Evolutionary conservation across 2,888 invertebrate species (phyloP).

Genomic region (Tetrapedia diversipes): DNA sequence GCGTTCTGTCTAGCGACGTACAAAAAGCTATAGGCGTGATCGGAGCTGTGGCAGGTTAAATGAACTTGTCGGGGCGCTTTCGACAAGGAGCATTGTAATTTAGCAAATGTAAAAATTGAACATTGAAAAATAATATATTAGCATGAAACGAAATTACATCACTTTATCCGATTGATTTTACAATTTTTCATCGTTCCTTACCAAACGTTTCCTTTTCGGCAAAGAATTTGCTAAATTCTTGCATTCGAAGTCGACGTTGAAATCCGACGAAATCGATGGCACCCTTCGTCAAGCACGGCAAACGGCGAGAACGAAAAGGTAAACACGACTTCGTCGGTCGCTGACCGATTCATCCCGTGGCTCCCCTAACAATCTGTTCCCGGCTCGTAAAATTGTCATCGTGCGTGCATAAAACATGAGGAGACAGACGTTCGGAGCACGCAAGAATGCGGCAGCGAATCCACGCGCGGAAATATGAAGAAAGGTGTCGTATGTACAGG

Average conservation of each 20-base stretch:
- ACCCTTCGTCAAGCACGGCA: neutral
- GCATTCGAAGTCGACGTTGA: neutral
- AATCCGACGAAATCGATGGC: neutral
- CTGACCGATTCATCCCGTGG: slow-evolving; percentile 28
- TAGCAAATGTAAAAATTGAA: neutral
- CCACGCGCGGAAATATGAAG: slow-evolving; percentile 66
- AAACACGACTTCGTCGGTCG: slow-evolving; percentile 16
- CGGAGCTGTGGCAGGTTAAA: too few species aligned
- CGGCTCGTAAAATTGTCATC: slow-evolving; percentile 78
- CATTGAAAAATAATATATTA: neutral
- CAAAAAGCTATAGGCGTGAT: too few species aligned
- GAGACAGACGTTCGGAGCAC: slow-evolving; percentile 57
- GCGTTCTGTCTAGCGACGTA: neutral
- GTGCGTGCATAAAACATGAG: slow-evolving; percentile 80
- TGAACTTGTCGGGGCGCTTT: neutral
- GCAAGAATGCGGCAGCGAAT: slow-evolving; percentile 74
- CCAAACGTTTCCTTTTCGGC: too few species aligned
- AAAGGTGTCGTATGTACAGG: slow-evolving; percentile 12
- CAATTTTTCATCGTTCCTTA: too few species aligned
- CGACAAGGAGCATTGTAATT: neutral
- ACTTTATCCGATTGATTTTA: too few species aligned
- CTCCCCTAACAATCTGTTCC: slow-evolving; percentile 73
- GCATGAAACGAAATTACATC: neutral
- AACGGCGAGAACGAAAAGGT: neutral
- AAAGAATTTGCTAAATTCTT: neutral